Base-by-base conservation (phyloP, 1,140 invertebrate species). In the Phymorhynchus buccinoides region DNA sequence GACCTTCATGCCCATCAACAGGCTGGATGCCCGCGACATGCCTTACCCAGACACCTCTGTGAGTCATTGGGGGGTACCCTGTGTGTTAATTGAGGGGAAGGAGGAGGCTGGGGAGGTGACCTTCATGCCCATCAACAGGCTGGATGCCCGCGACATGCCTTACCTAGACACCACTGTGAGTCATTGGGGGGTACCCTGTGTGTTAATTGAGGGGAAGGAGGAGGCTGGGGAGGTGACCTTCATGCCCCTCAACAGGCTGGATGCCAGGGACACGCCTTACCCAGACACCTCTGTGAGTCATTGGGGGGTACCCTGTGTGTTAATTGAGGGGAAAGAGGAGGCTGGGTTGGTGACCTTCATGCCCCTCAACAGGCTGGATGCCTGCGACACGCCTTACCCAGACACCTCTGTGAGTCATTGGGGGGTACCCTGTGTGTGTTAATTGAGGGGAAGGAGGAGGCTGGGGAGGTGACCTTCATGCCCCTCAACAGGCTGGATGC, bases 341-440 rank as follows among this genome's bases (percentile, higher is more conserved):
- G 98, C 98, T 39, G 99, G 99, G 14, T 99, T 99, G 95, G 97
- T 99, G 0, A 99, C 98, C 0, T 99, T 99, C 90, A 99, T 99
- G 97, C 99, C 99, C 0, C 94, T 99, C 1, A 99, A 99, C 94
- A 95, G 98, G 80, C 94, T 99, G n/a, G 96, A 97, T 93, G 97
- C 97, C 0, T 95, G 97, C 89, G 96, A 97, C 83, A 97, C 97
- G 88, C 95, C 96, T 75, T 99, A 98, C 94, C 98, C 97, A n/a
- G 91, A 97, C 90, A 98, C 97, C 83, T 95, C 95, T 22, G 73
- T 75, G 18, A 75, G 37, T 75, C n/a, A n/a, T n/a, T n/a, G n/a
- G n/a, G n/a, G n/a, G n/a, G n/a, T n/a, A n/a, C n/a, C n/a, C n/a
- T n/a, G n/a, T n/a, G n/a, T n/a, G n/a, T n/a, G n/a, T n/a, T n/a